Percentiles rank a stretch among this genome's conserved stretches.
phyloP scores from a whole-genome alignment of 2,888 invertebrate genomes.

The Nymphalis c-album region DNA sequence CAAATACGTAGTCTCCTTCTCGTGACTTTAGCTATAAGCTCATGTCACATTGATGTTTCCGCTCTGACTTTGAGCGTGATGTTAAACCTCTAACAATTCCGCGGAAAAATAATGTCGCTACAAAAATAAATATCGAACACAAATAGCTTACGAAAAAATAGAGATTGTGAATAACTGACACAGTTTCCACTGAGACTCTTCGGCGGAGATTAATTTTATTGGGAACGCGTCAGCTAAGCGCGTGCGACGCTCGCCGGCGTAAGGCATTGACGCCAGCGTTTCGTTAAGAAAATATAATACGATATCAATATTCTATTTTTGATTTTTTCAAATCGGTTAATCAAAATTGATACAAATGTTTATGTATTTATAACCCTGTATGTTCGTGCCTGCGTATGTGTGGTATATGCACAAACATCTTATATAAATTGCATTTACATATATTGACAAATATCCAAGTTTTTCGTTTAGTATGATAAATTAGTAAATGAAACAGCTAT shows the following conservation, averaged over 20 bases:
- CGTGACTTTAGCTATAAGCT: slow-evolving; percentile 5
- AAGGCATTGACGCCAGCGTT: not conserved
- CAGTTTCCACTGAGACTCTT: slow-evolving; percentile 52
- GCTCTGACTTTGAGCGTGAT: slow-evolving; percentile 1
- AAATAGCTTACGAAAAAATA: slow-evolving; percentile 62
- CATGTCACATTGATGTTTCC: slow-evolving; percentile 5
- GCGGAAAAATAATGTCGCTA: slow-evolving; percentile 37
- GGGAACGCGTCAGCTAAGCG: slow-evolving; percentile 39
- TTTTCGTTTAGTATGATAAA: no score
- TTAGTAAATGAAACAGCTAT: no score
- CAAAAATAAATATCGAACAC: slow-evolving; percentile 56
- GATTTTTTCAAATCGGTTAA: no score
- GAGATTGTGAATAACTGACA: slow-evolving; percentile 65
- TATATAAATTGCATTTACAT: no score
- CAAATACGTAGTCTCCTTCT: not conserved
- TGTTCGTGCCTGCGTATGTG: no score
- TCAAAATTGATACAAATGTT: no score
- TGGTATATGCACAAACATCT: no score
- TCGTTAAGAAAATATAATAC: no score
- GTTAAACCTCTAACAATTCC: slow-evolving; percentile 18
- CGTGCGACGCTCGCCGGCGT: slow-evolving; percentile 3
- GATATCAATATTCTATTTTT: no score
- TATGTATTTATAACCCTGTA: no score
- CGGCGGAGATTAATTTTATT: slow-evolving; percentile 53
- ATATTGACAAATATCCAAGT: no score